Conservation (phyloP, 2,113 vertebrate genomes). For the Mobula hypostoma region DNA sequence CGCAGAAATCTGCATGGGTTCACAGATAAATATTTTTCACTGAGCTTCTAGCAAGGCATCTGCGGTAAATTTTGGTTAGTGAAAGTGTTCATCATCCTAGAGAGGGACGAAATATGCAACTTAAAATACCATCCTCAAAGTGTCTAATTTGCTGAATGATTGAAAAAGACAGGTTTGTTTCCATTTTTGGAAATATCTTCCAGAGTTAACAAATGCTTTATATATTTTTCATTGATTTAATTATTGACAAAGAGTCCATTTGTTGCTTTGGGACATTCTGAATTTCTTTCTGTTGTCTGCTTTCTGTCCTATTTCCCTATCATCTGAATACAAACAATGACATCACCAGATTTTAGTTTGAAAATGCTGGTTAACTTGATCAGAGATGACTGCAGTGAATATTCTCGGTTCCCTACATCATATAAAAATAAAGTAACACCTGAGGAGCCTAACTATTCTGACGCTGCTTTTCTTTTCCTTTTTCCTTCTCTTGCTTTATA, state of each 20-base stretch:
- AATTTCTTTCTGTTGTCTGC: background rate
- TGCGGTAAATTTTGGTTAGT: background rate
- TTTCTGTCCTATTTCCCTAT: background rate
- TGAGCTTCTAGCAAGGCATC: background rate
- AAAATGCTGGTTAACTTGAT: background rate
- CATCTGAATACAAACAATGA: background rate
- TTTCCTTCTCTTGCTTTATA: slow-evolving; percentile 24
- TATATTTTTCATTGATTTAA: background rate
- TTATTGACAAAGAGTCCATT: background rate
- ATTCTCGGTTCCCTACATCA: background rate
- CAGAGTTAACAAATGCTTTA: background rate
- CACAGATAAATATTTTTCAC: background rate
- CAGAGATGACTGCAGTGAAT: background rate
- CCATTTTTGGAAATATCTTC: background rate
- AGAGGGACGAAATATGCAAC: too few species aligned
- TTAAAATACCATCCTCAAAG: too few species aligned
- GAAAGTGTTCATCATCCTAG: background rate
- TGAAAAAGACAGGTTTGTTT: background rate
- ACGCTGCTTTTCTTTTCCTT: slow-evolving; percentile 6
- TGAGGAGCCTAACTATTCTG: background rate
- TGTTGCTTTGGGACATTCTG: background rate
- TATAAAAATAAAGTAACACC: slow-evolving; percentile 13
- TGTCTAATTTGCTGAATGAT: too few species aligned
- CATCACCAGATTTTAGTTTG: background rate
- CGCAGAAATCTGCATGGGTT: background rate